Evolutionary conservation across 2,113 vertebrate species (phyloP), one percentile per base, ranked within the genome.

Genomic region (Cyprinodon tularosa): DNA sequence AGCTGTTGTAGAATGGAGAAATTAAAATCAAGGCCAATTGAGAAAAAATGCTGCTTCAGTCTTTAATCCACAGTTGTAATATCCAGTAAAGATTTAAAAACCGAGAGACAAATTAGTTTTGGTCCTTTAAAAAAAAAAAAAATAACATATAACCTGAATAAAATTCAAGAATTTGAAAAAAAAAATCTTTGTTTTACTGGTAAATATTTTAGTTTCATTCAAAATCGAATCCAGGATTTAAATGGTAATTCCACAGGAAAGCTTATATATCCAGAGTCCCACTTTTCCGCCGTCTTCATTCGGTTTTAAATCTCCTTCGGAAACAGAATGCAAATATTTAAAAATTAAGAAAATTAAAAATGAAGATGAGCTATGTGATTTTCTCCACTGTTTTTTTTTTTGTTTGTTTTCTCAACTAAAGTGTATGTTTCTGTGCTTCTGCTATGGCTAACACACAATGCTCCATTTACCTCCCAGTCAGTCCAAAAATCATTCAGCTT

Each of bases 181-280:
- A 71, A 42, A 81, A 29, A 29, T 75, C 81, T 71, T 76, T 76
- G 71, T 85, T 40, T 77, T 9, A 69, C 76, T 84, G 76, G 71
- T 38, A 29, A 14, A 38, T 62, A 38, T 47, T 61, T 78, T 13
- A 42, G 75, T 82, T 78, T 89, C 53, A 66, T 83, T 86, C 76
- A 62, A 71, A 84, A 72, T 89, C 79, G 82, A 89, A 90, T 92
- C 88, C 91, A 80, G 84, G 83, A 84, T 86, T 91, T 85, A 91
- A 90, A 89, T 81, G 87, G 87, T 92, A 92, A 92, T 91, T 94
- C 93, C 91, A 90, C 85, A 82, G 90, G 88, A 92, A 86, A 88
- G 76, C 82, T 68, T 86, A 90, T 91, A 83, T 45, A 91, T 93
- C 92, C 92, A 91, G 77, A 89, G 91, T 90, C 84, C 84, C 77